Base-by-base conservation (phyloP, 2,113 vertebrate species). In the Megaleporinus macrocephalus region DNA sequence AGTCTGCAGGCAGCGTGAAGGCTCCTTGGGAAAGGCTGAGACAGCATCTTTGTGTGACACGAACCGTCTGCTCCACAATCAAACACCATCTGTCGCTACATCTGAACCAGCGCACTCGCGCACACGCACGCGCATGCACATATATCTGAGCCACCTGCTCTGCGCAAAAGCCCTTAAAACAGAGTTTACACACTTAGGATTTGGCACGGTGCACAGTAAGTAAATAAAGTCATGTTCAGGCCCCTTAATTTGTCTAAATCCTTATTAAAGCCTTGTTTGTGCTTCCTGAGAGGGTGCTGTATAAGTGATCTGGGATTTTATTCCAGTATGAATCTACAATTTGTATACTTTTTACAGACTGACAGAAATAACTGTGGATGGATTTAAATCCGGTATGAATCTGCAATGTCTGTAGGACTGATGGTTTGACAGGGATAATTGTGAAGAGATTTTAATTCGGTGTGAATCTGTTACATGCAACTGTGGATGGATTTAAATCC, bases 71-170 rank as follows among this genome's bases (percentile, higher is more conserved):
- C 96, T 98, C 96, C 95, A 96, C 97, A 98, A 97, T 98, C 97
- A 98, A 98, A 98, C 96, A 97, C 97, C 97, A 98, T 98, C 97
- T 98, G 97, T 98, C 97, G 95, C 96, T 98, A 96, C 97, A 98
- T 97, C 97, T 98, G 97, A 98, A 97, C 97, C 96, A 96, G 90
- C 89, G 83, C 90, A 88, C 88, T 86, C 88, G 86, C 77, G 73
- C 86, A 55, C 62, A 36, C 7, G 4, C 72, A 87, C 89, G 83
- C 90, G 88, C 89, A 87, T 88, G 84, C 76, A 71, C 84, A 57
- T 57, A 76, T 87, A 85, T 83, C 68, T 36, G 44, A 63, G 68
- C 75, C 81, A 70, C 63, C 74, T 77, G 81, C 74, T 83, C 55
- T 9, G 16, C 9, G 24, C 79, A 55, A 70, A 83, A 73, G 68